Evolutionary conservation across 2,797 vertebrate species (phyloP).

Genomic region (Propithecus deckenii): DNA sequence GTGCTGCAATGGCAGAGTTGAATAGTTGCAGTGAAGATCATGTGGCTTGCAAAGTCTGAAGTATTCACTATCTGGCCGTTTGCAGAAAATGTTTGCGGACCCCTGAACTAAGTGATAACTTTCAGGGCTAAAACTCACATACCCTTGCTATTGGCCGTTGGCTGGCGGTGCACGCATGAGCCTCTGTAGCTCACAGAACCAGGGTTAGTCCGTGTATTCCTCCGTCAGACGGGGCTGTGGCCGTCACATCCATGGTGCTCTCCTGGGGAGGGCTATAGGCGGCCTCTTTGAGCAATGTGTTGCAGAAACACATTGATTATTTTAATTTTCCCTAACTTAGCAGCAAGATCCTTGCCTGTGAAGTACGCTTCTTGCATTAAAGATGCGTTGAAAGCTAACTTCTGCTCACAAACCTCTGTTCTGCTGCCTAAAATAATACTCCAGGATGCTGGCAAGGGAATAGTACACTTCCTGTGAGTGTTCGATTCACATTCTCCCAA

Average conservation of each 20-base stretch:
- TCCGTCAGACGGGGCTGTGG: background rate
- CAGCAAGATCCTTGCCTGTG: slow-evolving; percentile 77
- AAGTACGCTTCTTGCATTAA: slow-evolving; percentile 78
- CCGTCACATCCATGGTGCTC: background rate
- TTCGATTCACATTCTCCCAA: slow-evolving; percentile 93
- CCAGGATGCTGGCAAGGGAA: slow-evolving; percentile 90
- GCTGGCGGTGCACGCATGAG: background rate
- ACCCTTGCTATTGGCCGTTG: rapidly evolving
- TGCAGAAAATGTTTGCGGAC: too few relatives aligned
- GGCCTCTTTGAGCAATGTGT: rapidly evolving
- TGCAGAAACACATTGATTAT: background rate
- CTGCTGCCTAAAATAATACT: slow-evolving; percentile 89
- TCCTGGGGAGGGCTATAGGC: background rate
- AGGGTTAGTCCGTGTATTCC: background rate
- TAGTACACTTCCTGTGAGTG: slow-evolving; percentile 92
- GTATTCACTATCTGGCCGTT: background rate
- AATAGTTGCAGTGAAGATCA: background rate
- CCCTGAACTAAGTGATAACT: background rate
- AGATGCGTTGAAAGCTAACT: slow-evolving; percentile 86
- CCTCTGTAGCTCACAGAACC: rapidly evolving
- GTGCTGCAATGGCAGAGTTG: rapidly evolving
- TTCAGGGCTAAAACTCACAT: too few relatives aligned
- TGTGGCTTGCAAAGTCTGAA: background rate
- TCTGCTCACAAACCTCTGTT: slow-evolving; percentile 85
- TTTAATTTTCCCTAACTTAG: slow-evolving; percentile 60